These are phyloP conservation scores for Bombus turneri DNA, from an alignment of 1,140 invertebrate species.

Conservation along the genomic window DNA sequence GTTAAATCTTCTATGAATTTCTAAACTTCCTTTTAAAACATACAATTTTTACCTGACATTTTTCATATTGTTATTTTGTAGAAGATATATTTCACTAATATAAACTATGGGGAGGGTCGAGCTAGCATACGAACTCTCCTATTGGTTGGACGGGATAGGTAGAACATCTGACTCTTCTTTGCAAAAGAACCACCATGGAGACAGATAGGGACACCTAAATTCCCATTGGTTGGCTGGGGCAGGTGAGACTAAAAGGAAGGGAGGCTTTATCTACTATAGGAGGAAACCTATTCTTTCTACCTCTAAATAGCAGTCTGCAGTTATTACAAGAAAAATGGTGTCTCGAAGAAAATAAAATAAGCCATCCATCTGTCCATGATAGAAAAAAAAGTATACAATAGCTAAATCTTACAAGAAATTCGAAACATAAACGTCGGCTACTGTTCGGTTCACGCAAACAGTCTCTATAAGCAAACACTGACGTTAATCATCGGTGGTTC, in stretches of 20 bases:
- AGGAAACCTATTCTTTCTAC: not conserved
- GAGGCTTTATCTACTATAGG: slow-evolving; percentile 1
- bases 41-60: not conserved
- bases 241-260: slow-evolving; percentile 23
- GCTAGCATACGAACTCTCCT: not conserved
- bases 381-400: not conserved
- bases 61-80: not conserved
- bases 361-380: not conserved
- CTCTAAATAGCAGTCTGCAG: not conserved
- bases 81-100: not conserved
- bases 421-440: slow-evolving; percentile 54
- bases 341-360: not conserved
- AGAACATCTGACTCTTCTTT: not conserved
- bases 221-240: slow-evolving; percentile 5
- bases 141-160: slow-evolving; percentile 26
- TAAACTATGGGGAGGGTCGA: not conserved
- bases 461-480: slow-evolving; percentile 44
- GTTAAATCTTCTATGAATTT: not conserved
- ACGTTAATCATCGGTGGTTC: slow-evolving; percentile 36
- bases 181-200: not conserved
- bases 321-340: not conserved
- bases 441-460: slow-evolving; percentile 49
- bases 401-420: slow-evolving; percentile 28
- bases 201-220: not conserved
- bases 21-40: not conserved